These are phyloP conservation scores for Protonibea diacanthus DNA, from an alignment of 2,797 vertebrate genomes.

Conservation along the genomic window DNA sequence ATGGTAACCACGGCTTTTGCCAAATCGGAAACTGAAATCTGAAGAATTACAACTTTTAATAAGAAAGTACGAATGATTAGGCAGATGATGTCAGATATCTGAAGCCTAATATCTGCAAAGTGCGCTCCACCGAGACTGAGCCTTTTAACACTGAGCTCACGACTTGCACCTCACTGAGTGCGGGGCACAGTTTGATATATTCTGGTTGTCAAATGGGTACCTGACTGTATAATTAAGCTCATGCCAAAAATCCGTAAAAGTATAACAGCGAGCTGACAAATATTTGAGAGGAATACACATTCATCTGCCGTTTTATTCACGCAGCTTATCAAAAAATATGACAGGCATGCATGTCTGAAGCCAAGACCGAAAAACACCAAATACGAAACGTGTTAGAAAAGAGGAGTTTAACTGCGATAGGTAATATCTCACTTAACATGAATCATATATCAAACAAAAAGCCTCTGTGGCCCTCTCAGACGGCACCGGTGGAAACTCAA, in stretches of 20 bases:
- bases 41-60: conserved; percentile 7
- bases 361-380: conserved; percentile 12
- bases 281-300: conserved; percentile 44
- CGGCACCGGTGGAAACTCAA: conserved; percentile 56
- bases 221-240: conserved; percentile 54
- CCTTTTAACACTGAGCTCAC: conserved; percentile 51
- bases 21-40: not conserved
- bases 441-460: conserved; percentile 75
- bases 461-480: conserved; percentile 56
- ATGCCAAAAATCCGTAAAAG: conserved; percentile 29
- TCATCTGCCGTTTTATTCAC: conserved; percentile 37
- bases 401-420: conserved; percentile 44
- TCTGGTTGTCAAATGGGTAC: conserved; percentile 45
- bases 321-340: conserved; percentile 43
- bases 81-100: conserved; percentile 45
- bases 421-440: conserved; percentile 68
- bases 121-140: conserved; percentile 37
- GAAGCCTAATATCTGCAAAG: conserved; percentile 22
- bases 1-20: not conserved
- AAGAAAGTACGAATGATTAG: conserved; percentile 30
- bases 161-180: conserved; percentile 45
- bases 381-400: conserved; percentile 48
- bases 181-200: conserved; percentile 52
- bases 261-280: conserved; percentile 33
- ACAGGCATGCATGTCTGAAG: conserved; percentile 39